A percentile compares a stretch with the other conserved stretches of the same genome.
Conservation (phyloP, 2,888 invertebrate genomes). For the Labia minor region DNA sequence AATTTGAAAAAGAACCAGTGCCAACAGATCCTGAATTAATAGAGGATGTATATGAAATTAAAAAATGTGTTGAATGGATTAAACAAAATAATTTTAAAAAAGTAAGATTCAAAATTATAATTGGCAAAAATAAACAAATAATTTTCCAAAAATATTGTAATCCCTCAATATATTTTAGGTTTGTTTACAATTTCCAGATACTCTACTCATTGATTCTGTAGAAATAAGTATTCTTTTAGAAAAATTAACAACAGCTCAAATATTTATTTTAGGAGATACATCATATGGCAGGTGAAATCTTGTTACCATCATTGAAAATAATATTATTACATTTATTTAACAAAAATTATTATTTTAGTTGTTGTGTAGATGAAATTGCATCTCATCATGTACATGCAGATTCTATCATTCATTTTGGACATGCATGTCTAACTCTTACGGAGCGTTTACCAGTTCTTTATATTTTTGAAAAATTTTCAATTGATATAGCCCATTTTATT, state of each 20-base stretch:
- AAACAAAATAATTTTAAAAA: conserved; percentile 49
- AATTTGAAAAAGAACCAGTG: conserved; percentile 16
- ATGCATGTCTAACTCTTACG: conserved; percentile 70
- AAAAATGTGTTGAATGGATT: conserved; percentile 59
- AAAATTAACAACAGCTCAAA: conserved; percentile 43
- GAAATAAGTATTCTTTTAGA: conserved; percentile 48
- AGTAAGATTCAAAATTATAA: conserved; percentile 40
- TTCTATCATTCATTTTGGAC: conserved; percentile 83
- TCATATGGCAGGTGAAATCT: conserved; percentile 69
- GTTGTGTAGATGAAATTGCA: conserved; percentile 81
- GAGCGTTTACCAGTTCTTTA: conserved; percentile 63
- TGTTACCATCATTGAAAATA: background rate
- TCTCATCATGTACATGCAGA: conserved; percentile 80
- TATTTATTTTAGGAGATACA: conserved; percentile 80
- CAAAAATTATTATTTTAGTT: conserved; percentile 45
- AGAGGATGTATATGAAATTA: conserved; percentile 46
- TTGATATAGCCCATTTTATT: conserved; percentile 40
- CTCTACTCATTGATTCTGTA: conserved; percentile 56
- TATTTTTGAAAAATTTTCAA: conserved; percentile 51
- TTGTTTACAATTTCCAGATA: conserved; percentile 86
- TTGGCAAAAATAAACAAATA: no score
- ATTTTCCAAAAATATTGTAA: no score
- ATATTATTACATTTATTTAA: background rate
- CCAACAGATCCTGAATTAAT: conserved; percentile 30
- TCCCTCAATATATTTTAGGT: no score